A percentile compares a stretch with the other conserved stretches of the same genome.
These are phyloP conservation scores for Gallinago jamesoni DNA, from an alignment of 2,113 vertebrate genomes.

Conservation along the genomic window DNA sequence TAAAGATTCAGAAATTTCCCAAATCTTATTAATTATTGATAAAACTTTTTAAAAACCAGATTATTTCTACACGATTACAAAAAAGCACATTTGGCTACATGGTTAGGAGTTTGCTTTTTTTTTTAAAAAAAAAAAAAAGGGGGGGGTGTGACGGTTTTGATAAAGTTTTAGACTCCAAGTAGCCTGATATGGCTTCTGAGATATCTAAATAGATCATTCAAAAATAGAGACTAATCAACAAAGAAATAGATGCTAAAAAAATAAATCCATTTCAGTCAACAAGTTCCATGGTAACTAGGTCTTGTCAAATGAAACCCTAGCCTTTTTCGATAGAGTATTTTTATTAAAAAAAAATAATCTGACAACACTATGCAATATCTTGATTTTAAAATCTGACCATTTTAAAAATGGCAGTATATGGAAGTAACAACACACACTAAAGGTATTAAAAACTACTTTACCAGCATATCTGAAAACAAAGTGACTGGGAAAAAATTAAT, in stretches of 20 bases:
- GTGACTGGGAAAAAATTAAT: background rate
- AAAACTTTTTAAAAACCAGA: background rate
- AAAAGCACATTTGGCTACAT: background rate
- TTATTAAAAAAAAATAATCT: background rate
- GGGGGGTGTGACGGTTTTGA: accelerated
- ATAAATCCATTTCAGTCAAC: background rate
- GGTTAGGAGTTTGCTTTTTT: background rate
- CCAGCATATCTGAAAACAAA: background rate
- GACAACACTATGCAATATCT: background rate
- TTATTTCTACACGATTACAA: background rate
- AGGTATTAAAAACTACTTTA: background rate
- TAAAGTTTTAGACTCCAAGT: background rate
- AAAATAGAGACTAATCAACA: background rate
- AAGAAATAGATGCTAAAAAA: background rate
- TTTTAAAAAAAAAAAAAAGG: background rate
- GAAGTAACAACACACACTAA: background rate
- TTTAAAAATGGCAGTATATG: background rate
- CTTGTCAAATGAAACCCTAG: background rate
- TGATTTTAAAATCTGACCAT: background rate
- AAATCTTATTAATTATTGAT: background rate
- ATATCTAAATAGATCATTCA: background rate
- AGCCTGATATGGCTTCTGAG: background rate
- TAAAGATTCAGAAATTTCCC: background rate
- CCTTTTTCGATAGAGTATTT: background rate
- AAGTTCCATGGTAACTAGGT: background rate